Conservation (phyloP, 2,797 vertebrate genomes). For the Gymnothorax reevesii region DNA sequence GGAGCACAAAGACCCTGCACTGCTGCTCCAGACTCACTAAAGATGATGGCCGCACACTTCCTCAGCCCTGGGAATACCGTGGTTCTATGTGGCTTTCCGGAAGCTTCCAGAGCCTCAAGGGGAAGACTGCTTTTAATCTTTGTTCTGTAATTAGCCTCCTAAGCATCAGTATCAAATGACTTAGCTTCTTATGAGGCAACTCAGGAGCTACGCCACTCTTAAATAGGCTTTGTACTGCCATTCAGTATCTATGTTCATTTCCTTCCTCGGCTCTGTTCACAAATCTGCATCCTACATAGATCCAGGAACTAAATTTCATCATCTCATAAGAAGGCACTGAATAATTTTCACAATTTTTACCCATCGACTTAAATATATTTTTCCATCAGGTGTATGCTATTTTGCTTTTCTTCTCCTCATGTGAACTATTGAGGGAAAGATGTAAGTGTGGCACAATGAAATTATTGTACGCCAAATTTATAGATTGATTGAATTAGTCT, state of each 20-base stretch:
- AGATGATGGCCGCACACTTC: neutral
- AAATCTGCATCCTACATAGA: too few species aligned
- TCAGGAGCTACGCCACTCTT: neutral
- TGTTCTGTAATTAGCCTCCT: neutral
- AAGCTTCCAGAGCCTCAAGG: neutral
- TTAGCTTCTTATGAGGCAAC: neutral
- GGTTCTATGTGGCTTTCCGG: neutral
- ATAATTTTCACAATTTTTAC: too few species aligned
- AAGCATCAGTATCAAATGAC: neutral
- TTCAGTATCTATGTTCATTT: neutral
- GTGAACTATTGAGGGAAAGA: too few species aligned
- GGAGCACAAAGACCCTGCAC: neutral
- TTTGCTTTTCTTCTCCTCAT: too few species aligned
- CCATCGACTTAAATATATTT: too few species aligned
- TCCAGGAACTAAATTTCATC: too few species aligned
- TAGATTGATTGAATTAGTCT: neutral
- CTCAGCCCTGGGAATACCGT: neutral
- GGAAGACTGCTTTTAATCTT: neutral
- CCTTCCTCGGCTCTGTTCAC: neutral
- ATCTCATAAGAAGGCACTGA: too few species aligned
- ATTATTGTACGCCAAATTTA: neutral
- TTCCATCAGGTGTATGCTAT: too few species aligned
- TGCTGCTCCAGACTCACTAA: neutral
- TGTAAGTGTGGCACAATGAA: too few species aligned
- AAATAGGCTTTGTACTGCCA: neutral